Base-by-base conservation (phyloP, 2,113 vertebrate species). In the Aviceda subcristata region DNA sequence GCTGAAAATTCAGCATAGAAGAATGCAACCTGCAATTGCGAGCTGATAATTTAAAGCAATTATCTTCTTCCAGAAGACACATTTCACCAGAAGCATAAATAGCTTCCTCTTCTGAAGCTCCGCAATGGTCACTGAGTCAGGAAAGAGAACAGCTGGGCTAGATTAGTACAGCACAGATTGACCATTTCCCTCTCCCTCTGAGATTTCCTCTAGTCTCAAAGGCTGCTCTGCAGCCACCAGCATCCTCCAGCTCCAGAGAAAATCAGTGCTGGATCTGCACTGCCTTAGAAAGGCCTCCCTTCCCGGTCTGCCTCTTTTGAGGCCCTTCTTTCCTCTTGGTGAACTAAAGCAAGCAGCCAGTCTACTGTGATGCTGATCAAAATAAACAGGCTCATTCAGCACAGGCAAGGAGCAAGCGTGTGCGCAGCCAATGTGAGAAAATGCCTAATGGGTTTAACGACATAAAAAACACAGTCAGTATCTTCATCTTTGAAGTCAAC, bases 321-420 rank as follows among this genome's bases (percentile, higher is more conserved):
- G 76, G 57, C 32, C n/a, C 77, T 73, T 51, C 67, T 56, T 69
- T 56, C 64, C 81, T 86, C 39, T 78, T 18, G 16, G 46, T 55
- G 72, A 95, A 18, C 64, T 43, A 23, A 92, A 91, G 81, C 80
- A 90, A 89, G 89, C 89, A 90, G 95, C n/a, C 86, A 79, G 69
- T 4, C 62, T 69, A 1, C 84, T 67, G 41, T 94, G 95, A 96
- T 45, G 67, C 71, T 95, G 94, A 96, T 92, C 84, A 90, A 92
- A 97, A 94, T 14, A 89, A 96, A 95, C 89, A 94, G 91, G 66
- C 80, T 90, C 43, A 46, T 67, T 91, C 84, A 79, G 69, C 67
- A 69, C 71, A 55, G 84, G 87, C 41, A 0, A 63, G 68, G 86
- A 92, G 73, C 10, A 19, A 62, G 32, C 5, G 2, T 74, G 90